These are phyloP conservation scores for Syngnathus typhle DNA, from an alignment of 2,113 vertebrate species.

Conservation along the genomic window DNA sequence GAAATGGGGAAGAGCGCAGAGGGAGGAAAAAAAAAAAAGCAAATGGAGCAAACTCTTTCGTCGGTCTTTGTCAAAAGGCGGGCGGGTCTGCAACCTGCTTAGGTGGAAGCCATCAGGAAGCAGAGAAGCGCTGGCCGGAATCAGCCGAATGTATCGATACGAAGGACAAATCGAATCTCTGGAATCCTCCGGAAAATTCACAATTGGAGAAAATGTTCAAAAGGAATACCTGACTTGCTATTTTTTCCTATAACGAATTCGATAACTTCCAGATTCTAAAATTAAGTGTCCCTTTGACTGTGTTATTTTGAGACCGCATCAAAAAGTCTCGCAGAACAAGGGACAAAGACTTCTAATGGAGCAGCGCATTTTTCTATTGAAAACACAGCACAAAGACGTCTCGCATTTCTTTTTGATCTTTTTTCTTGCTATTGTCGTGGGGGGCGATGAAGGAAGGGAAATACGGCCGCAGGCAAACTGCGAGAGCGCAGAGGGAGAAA, in stretches of 20 bases:
- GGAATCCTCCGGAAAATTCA: constrained; percentile 23
- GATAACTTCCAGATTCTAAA: neutral
- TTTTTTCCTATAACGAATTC: too few relatives aligned
- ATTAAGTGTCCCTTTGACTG: neutral
- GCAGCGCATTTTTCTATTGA: constrained; percentile 17
- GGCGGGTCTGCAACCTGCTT: constrained; percentile 13
- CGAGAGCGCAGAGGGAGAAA: constrained; percentile 20
- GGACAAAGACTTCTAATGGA: constrained; percentile 13
- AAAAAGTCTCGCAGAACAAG: constrained; percentile 21
- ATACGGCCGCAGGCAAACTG: constrained; percentile 28
- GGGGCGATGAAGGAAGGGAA: constrained; percentile 8
- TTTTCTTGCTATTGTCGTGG: constrained; percentile 29
- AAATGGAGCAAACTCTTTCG: constrained; percentile 18
- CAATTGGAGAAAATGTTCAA: constrained; percentile 41
- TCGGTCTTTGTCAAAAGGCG: constrained; percentile 39
- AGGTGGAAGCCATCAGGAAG: constrained; percentile 38
- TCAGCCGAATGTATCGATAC: constrained; percentile 26
- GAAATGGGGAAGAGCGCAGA: constrained; percentile 17
- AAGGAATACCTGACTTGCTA: too few relatives aligned
- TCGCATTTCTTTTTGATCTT: constrained; percentile 16
- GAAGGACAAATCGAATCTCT: constrained; percentile 34
- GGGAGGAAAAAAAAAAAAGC: neutral
- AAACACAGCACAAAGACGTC: constrained; percentile 27
- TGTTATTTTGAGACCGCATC: neutral
- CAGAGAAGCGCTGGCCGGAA: constrained; percentile 31